phyloP scores from a whole-genome alignment of 2,888 invertebrate species.

The Ectobius pallidus region DNA sequence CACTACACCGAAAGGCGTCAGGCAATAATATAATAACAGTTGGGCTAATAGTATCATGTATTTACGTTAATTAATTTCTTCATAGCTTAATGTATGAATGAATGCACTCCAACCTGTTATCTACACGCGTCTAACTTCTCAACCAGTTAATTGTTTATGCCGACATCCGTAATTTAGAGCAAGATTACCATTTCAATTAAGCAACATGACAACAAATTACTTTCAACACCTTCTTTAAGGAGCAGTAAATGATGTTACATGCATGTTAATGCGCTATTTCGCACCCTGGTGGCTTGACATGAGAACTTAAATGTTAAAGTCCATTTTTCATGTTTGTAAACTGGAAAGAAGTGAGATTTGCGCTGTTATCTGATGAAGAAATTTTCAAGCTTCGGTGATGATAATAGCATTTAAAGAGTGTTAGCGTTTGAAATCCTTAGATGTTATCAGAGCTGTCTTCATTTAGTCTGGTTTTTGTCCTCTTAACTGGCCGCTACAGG shows the following conservation, averaged over 20 bases:
- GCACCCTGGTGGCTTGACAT: slow-evolving; percentile 7
- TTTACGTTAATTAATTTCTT: too few relatives aligned
- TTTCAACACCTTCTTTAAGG: neutral
- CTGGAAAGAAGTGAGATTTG: neutral
- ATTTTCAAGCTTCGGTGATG: slow-evolving; percentile 38
- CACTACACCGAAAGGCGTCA: too few relatives aligned
- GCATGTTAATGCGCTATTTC: neutral
- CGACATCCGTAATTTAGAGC: too few relatives aligned
- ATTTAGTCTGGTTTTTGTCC: slow-evolving; percentile 14
- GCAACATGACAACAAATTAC: too few relatives aligned
- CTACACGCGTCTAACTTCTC: too few relatives aligned
- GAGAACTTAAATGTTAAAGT: slow-evolving; percentile 19
- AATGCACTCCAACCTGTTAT: too few relatives aligned
- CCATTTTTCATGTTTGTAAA: slow-evolving; percentile 13
- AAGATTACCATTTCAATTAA: too few relatives aligned
- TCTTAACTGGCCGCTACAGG: slow-evolving; percentile 1
- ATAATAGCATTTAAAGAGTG: neutral
- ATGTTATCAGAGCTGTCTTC: slow-evolving; percentile 32
- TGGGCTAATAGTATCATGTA: too few relatives aligned
- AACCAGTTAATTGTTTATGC: too few relatives aligned
- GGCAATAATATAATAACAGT: too few relatives aligned
- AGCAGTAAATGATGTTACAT: neutral
- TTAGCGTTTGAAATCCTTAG: slow-evolving; percentile 20
- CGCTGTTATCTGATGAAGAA: slow-evolving; percentile 29
- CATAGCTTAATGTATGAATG: too few relatives aligned